Evolutionary conservation across 1,140 invertebrate species (phyloP), one percentile per base, ranked within the genome.

Genomic region (Dinoponera quadriceps): DNA sequence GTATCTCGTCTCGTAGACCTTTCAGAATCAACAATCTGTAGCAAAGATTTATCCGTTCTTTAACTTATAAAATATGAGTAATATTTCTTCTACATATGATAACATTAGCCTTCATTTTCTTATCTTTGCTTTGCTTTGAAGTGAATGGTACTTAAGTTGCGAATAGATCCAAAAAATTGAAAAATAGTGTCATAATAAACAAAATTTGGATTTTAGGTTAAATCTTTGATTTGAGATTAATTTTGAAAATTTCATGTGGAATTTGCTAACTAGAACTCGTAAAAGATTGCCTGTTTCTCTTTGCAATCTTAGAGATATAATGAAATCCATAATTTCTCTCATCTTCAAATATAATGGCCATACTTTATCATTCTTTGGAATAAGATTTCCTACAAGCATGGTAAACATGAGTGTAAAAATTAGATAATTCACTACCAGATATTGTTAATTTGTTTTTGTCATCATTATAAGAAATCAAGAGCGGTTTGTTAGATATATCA

Each of bases 341-440:
- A 78, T 63, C 51, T 78, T 78, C 38, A 69, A 55, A 72, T 72
- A 72, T 65, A 77, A 77, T 60, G n/a, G 13, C 73, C 73, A 72
- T 22, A 72, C 69, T 38, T 20, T 33, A 55, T 72, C 27, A 65
- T 77, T 60, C 29, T 60, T 22, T 27, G 59, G 38, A 33, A 72
- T 57, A 33, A 72, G 2, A 72, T 72, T 27, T 72, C 27, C 51
- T 57, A 72, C 69, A 72, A 72, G 51, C 54, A 55, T 54, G 29
- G 69, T 49, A 72, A 72, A 72, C 3, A 72, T 72, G 9, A 54
- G n/a, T 55, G 38, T 72, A n/a, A 38, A 72, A 72, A 72, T 57
- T 55, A 29, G 54, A 72, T 57, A 49, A 72, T 20, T 72, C 69
- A 49, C 51, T 72, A 72, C 27, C 69, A 55, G 51, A 72, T 49